Conservation (phyloP, 2,888 invertebrate genomes). For the Synergus gifuensis region DNA sequence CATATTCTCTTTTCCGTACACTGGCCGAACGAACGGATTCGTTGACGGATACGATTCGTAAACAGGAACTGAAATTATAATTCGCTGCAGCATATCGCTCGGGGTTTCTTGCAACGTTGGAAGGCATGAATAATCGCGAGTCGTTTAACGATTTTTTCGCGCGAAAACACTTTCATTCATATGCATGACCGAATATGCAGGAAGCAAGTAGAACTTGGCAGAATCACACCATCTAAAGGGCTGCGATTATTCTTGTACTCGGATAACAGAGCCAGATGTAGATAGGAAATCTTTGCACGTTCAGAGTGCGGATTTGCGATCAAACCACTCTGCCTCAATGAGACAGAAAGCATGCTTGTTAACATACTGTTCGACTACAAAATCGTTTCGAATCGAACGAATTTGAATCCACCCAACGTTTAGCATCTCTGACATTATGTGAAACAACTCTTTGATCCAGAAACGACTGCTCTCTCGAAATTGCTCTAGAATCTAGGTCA, state of each 20-base stretch:
- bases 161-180: slow-evolving; percentile 68
- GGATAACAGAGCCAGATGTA: slow-evolving; percentile 58
- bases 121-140: slow-evolving; percentile 43
- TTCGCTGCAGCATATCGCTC: slow-evolving; percentile 24
- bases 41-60: slow-evolving; percentile 32
- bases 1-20: not conserved
- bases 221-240: slow-evolving; percentile 60
- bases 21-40: not conserved
- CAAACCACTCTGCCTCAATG: not conserved
- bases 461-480: slow-evolving; percentile 6
- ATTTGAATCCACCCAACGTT: slow-evolving; percentile 27
- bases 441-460: slow-evolving; percentile 36
- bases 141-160: slow-evolving; percentile 52
- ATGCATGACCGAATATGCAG: slow-evolving; percentile 70
- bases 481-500: slow-evolving; percentile 6
- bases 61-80: slow-evolving; percentile 37
- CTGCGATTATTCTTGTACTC: slow-evolving; percentile 64
- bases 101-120: slow-evolving; percentile 8
- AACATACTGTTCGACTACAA: slow-evolving; percentile 23
- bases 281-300: slow-evolving; percentile 53
- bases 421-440: slow-evolving; percentile 24
- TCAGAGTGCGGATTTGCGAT: slow-evolving; percentile 29
- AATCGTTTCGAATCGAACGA: slow-evolving; percentile 34
- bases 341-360: slow-evolving; percentile 36
- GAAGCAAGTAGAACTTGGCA: slow-evolving; percentile 45